phyloP scores from a whole-genome alignment of 92 coral and sea anemone species.

The Parazoanthus swiftii region DNA sequence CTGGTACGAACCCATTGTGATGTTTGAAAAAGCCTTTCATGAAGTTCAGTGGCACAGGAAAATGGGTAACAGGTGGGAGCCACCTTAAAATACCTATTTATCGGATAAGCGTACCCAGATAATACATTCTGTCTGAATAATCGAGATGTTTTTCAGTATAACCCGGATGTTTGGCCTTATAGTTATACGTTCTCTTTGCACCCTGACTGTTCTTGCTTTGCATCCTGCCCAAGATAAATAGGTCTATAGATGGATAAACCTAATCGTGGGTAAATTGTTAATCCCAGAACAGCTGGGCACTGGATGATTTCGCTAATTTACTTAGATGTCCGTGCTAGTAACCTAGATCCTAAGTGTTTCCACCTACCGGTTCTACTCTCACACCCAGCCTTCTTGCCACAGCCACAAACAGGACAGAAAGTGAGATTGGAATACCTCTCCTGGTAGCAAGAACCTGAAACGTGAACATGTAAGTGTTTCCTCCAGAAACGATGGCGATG shows the following conservation, averaged over 20 bases:
- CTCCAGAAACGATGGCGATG: not conserved
- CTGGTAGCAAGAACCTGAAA: conserved; percentile 71
- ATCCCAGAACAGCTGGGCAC: too few relatives aligned
- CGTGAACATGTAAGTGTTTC: not conserved
- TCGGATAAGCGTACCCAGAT: not conserved
- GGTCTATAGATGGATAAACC: too few relatives aligned
- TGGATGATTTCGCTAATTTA: too few relatives aligned
- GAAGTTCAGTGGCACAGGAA: too few relatives aligned
- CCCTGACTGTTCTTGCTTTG: too few relatives aligned
- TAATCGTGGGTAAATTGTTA: too few relatives aligned
- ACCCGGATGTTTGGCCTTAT: not conserved
- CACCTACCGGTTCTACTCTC: conserved; percentile 79
- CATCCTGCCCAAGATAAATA: too few relatives aligned
- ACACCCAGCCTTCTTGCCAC: conserved; percentile 81
- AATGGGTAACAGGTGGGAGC: too few relatives aligned
- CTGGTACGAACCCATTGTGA: too few relatives aligned
- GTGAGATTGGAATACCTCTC: conserved; percentile 85
- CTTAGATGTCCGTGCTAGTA: not conserved
- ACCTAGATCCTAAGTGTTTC: not conserved
- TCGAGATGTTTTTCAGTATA: not conserved
- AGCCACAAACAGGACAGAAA: conserved; percentile 79
- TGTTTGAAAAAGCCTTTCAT: too few relatives aligned
- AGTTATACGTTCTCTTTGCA: too few relatives aligned
- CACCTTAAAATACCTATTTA: not conserved
- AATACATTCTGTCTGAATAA: not conserved